Base-by-base conservation (phyloP, 2,888 invertebrate species). In the Yponomeuta malinellus region DNA sequence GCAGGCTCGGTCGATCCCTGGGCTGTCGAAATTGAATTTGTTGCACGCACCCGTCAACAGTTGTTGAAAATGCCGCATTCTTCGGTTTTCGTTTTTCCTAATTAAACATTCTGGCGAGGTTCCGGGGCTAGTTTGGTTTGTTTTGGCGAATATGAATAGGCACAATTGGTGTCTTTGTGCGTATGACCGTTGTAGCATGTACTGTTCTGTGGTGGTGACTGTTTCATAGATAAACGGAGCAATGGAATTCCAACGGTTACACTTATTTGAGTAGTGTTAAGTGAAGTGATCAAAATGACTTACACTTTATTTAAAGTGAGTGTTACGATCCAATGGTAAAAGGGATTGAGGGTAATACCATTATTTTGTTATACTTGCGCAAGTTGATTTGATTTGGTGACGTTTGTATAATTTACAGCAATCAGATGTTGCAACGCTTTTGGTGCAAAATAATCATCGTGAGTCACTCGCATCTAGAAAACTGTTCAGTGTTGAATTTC, bases 11-110 rank as follows among this genome's bases (percentile, higher is more conserved):
- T 31, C 63, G 15, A 10, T 59, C 37, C 80, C 78, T 76, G 84
- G 77, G 76, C 77, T 79, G 82, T 83, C 81, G 79, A 83, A 85
- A 84, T 88, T 85, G 84, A 86, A 87, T 89, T 88, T 87, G 88
- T 85, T 87, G 89, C 88, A 86, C 79, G 84, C 52, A 59, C 83
- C 29, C 23, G 23, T 5, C 29, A 68, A 52, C 68, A 68, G 79
- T 84, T 82, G 83, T 88, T 85, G 85, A 84, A 85, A 86, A 86
- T 83, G 81, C 78, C 83, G 81, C 78, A 75, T 80, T 78, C 77
- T 76, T 68, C 75, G 76, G 43, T 78, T 79, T 83, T 82, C 85
- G 79, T 81, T 79, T 33, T 65, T 65, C 8, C 10, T 65, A 33
- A 8, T 43, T 43, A 65, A 65, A 65, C 8, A 59, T 59, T 59